Conservation (phyloP, 2,113 vertebrate genomes). For the Xerus inauris region DNA sequence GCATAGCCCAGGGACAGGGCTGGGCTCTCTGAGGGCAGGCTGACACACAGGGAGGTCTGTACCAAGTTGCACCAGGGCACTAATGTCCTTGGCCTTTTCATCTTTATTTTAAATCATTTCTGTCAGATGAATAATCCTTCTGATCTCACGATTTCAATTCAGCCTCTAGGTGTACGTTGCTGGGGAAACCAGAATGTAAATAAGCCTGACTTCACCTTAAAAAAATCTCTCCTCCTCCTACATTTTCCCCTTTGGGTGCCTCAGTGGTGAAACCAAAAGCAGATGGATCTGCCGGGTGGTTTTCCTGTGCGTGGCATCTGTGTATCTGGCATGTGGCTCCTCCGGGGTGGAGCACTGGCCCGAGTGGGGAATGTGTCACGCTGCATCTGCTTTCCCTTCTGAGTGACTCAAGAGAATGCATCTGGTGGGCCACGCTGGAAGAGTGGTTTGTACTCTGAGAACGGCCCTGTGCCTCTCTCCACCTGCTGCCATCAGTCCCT, state of each 20-base stretch:
- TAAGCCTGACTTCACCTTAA: conserved; percentile 29
- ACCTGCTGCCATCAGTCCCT: background rate
- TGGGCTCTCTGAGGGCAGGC: background rate
- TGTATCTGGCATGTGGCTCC: accelerated
- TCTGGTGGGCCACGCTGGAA: background rate
- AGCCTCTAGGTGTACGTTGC: background rate
- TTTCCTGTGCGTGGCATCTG: background rate
- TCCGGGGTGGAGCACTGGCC: background rate
- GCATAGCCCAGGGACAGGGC: background rate
- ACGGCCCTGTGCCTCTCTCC: accelerated
- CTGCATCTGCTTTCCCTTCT: background rate
- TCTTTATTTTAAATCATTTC: background rate
- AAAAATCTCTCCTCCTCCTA: background rate
- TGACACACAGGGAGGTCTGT: accelerated
- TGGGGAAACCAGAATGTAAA: background rate
- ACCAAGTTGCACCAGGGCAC: background rate
- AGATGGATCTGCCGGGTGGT: background rate
- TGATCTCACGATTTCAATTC: background rate
- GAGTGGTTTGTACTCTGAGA: background rate
- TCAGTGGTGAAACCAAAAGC: background rate
- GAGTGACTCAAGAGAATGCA: background rate
- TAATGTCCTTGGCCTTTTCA: background rate
- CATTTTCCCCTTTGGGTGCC: background rate
- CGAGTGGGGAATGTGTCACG: background rate
- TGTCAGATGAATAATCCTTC: background rate